phyloP scores from a whole-genome alignment of 2,888 invertebrate genomes.

The Abscondita cerata region DNA sequence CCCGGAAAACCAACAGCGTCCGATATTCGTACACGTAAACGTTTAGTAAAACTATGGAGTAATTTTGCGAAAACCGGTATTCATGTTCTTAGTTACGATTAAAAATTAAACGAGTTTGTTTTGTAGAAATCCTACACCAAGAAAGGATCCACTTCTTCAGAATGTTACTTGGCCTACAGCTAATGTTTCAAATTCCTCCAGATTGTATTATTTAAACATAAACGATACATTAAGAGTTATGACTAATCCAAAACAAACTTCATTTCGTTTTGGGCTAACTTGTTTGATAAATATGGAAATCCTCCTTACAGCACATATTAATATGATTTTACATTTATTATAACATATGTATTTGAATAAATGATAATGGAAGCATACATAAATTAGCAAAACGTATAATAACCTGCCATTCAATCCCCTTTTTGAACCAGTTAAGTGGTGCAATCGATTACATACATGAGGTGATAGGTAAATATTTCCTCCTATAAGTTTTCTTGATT shows the following conservation, averaged over 20 bases:
- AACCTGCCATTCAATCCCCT: too few species aligned
- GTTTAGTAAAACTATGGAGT: conserved; percentile 39
- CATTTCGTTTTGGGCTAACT: conserved; percentile 39
- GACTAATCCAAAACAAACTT: conserved; percentile 51
- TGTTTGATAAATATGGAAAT: conserved; percentile 34
- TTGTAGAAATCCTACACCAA: conserved; percentile 35
- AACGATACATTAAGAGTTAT: conserved; percentile 15
- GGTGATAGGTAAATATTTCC: too few species aligned
- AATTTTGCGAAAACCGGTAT: conserved; percentile 44
- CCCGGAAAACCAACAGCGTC: neutral
- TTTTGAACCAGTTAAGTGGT: too few species aligned
- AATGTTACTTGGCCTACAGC: conserved; percentile 29
- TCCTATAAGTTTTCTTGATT: too few species aligned
- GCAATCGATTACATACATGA: too few species aligned
- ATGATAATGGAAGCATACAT: too few species aligned
- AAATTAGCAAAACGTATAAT: too few species aligned
- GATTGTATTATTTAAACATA: conserved; percentile 28
- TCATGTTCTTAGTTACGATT: conserved; percentile 21
- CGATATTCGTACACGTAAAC: conserved; percentile 33
- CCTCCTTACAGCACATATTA: conserved; percentile 34
- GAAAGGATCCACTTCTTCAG: conserved; percentile 21
- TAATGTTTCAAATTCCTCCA: conserved; percentile 3
- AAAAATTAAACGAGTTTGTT: neutral
- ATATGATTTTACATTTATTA: too few species aligned
- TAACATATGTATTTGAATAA: too few species aligned